Percentiles rank a stretch among this genome's conserved stretches.
phyloP scores from a whole-genome alignment of 2,888 invertebrate genomes.

The Autographa gamma region DNA sequence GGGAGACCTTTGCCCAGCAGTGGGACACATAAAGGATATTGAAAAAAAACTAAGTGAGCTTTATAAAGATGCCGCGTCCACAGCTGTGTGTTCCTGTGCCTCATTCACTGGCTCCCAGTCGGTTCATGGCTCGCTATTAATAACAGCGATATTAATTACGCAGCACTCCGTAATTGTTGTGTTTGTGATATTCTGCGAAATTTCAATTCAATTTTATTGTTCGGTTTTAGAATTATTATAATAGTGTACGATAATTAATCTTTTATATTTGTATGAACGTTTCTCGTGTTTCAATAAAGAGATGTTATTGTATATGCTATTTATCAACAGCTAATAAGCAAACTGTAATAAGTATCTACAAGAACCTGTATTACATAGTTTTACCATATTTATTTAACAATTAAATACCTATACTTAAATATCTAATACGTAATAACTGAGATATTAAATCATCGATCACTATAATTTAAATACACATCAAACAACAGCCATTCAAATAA shows the following conservation, averaged over 20 bases:
- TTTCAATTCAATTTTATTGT: background rate
- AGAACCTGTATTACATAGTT: no score
- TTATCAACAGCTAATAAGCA: no score
- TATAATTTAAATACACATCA: background rate
- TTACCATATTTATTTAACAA: no score
- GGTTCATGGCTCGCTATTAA: slow-evolving; percentile 76
- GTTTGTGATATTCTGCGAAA: background rate
- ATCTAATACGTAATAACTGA: background rate
- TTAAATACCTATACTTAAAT: no score
- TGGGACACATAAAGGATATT: no score
- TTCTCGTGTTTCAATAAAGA: no score
- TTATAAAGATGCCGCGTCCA: slow-evolving; percentile 59
- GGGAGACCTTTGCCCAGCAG: no score
- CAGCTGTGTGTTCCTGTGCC: slow-evolving; percentile 24
- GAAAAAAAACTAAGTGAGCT: no score
- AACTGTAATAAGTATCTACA: no score
- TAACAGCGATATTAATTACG: slow-evolving; percentile 71
- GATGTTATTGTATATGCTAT: no score
- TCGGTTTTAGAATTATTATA: background rate
- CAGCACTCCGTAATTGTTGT: background rate
- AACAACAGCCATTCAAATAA: slow-evolving; percentile 10
- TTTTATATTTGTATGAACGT: background rate
- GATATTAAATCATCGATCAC: background rate
- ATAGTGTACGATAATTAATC: background rate
- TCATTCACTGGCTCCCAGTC: slow-evolving; percentile 72